Evolutionary conservation across 30 jellyfish, hydroid and myxozoan species (phyloP).

Genomic region (Clytia hemisphaerica): DNA sequence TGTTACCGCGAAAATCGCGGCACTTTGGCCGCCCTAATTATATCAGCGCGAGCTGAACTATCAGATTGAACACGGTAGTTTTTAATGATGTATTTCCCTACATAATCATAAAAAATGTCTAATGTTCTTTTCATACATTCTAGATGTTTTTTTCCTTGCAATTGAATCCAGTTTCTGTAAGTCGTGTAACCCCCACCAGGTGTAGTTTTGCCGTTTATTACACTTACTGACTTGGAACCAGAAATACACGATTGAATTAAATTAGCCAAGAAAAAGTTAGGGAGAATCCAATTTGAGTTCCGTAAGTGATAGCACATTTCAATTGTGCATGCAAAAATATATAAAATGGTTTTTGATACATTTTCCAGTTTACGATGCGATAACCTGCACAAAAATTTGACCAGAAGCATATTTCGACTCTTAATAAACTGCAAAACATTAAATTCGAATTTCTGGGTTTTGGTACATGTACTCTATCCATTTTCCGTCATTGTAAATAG

Average conservation of each 20-base stretch:
- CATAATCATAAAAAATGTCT: not conserved
- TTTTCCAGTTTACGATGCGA: no score
- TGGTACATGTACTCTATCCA: no score
- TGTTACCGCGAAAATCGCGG: no score
- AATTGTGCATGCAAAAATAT: not conserved
- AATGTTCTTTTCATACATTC: not conserved
- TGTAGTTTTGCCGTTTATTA: conserved; percentile 7
- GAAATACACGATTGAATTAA: conserved; percentile 6
- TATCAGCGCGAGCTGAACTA: no score
- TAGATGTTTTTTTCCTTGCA: not conserved
- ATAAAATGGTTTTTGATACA: no score
- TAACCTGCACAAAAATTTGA: no score
- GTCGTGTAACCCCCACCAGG: conserved; percentile 16
- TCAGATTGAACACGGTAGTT: conserved; percentile 19
- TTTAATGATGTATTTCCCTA: conserved; percentile 5
- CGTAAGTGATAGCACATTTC: conserved; percentile 2
- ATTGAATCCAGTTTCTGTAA: not conserved
- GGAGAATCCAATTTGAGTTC: not conserved
- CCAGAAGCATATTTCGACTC: no score
- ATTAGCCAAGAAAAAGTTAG: not conserved
- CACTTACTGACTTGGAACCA: conserved; percentile 2
- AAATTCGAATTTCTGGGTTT: no score
- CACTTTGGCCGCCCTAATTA: no score
- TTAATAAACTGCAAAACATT: no score
- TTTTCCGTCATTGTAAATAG: no score